Evolutionary conservation across 2,113 vertebrate species (phyloP).

Genomic region (Centropus unirufus): DNA sequence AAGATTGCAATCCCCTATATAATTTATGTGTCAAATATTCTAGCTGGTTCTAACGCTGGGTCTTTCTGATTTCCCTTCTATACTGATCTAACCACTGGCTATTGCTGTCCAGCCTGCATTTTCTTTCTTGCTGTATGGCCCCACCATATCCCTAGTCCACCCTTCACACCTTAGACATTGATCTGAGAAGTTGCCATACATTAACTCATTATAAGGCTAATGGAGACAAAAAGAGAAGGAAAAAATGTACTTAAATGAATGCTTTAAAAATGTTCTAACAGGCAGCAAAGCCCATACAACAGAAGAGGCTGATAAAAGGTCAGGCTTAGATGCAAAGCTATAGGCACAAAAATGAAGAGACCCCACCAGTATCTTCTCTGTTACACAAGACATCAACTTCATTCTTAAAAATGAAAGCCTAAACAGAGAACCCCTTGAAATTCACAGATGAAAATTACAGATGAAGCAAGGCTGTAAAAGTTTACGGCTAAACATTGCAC

Average conservation of each 20-base stretch:
- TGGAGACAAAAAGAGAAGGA: neutral
- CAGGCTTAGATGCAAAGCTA: neutral
- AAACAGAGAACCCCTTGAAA: neutral
- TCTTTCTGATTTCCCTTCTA: neutral
- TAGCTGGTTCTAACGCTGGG: neutral
- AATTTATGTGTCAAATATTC: neutral
- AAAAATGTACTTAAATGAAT: neutral
- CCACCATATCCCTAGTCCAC: neutral
- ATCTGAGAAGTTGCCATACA: neutral
- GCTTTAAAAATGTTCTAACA: neutral
- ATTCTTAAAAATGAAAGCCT: neutral
- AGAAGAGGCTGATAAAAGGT: neutral
- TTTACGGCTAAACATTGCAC: neutral
- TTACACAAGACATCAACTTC: neutral
- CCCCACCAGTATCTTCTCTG: neutral
- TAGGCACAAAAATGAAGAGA: neutral
- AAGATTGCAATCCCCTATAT: neutral
- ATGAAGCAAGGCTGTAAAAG: neutral
- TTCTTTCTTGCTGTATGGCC: neutral
- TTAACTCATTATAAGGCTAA: neutral
- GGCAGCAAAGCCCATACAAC: neutral
- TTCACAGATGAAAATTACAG: neutral
- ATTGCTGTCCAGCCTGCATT: neutral
- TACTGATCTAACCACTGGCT: neutral
- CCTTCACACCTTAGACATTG: neutral